Conservation (phyloP, 2,797 vertebrate genomes). For the Nothura maculosa region DNA sequence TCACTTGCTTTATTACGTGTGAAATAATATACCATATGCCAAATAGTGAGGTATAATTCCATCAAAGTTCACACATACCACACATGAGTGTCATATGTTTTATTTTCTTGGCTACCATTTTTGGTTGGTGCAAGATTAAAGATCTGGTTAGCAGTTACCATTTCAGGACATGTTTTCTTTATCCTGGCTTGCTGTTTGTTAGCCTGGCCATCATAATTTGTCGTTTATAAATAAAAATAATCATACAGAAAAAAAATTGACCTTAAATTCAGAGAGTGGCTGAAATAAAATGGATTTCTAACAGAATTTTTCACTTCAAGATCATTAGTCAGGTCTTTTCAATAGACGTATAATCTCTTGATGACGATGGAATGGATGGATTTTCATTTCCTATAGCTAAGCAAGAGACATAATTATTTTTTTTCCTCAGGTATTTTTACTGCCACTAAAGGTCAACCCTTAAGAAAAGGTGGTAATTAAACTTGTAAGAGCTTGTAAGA, state of each 20-base stretch:
- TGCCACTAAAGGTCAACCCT: background rate
- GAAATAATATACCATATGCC: conserved; percentile 51
- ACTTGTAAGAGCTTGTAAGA: no score
- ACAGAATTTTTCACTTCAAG: background rate
- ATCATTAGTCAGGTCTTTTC: conserved; percentile 39
- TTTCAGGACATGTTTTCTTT: background rate
- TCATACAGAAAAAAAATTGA: background rate
- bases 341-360: conserved; percentile 58
- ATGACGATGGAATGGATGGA: background rate
- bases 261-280: background rate
- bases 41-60: conserved; percentile 43
- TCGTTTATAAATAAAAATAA: conserved; percentile 9
- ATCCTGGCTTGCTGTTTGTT: background rate
- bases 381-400: conserved; percentile 6
- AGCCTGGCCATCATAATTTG: background rate
- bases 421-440: background rate
- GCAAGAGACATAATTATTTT: background rate
- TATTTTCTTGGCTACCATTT: background rate
- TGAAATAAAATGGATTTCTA: background rate
- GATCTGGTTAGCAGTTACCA: background rate
- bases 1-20: conserved; percentile 61
- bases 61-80: conserved; percentile 22
- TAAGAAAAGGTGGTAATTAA: conserved; percentile 53
- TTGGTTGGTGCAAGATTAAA: background rate
- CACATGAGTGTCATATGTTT: background rate